These are phyloP conservation scores for Perognathus longimembris DNA, from an alignment of 2,113 vertebrate genomes.

Conservation along the genomic window DNA sequence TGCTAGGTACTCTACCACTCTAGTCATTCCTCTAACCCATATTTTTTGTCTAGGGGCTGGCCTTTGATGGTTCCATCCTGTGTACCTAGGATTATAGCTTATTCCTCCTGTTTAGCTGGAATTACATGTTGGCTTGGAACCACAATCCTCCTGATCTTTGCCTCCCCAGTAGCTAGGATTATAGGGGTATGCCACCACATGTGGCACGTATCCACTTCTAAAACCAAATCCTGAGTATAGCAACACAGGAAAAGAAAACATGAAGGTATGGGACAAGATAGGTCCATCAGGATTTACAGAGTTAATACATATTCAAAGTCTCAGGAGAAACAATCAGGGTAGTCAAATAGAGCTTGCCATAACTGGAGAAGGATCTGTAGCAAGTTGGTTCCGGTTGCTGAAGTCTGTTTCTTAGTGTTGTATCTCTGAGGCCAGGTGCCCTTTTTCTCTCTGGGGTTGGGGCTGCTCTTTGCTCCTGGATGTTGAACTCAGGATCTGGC, in stretches of 20 bases:
- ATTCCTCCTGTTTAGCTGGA: too few species aligned
- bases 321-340: not conserved
- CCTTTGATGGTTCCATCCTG: too few species aligned
- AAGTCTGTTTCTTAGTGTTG: not conserved
- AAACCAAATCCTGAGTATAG: not conserved
- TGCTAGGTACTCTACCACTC: too few species aligned
- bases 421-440: not conserved
- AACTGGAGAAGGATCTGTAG: not conserved
- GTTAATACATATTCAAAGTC: not conserved
- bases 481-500: not conserved
- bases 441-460: not conserved
- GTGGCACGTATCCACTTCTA: not conserved
- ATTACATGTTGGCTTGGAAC: too few species aligned
- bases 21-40: too few species aligned
- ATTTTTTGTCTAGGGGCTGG: too few species aligned
- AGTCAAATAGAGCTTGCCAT: not conserved
- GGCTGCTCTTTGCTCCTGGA: not conserved
- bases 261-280: not conserved
- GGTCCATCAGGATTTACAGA: not conserved
- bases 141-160: too few species aligned
- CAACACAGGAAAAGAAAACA: not conserved
- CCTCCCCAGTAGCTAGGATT: too few species aligned
- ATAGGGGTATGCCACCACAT: too few species aligned
- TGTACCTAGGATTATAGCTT: too few species aligned
- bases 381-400: not conserved